These are phyloP conservation scores for Tragelaphus oryx DNA, from an alignment of 2,797 vertebrate species.

Conservation along the genomic window DNA sequence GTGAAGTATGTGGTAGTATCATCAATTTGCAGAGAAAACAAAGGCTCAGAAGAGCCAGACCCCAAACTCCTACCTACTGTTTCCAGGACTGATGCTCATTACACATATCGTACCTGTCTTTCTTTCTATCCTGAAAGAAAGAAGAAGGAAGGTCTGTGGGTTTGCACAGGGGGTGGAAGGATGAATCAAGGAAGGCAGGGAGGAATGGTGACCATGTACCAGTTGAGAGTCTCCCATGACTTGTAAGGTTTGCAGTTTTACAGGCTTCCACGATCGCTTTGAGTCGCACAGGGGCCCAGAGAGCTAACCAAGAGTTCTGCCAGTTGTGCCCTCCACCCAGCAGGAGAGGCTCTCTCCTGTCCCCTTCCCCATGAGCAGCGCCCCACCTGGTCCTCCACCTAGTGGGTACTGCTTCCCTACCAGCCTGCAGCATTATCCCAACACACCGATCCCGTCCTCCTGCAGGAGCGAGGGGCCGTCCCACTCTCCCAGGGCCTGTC, in stretches of 20 bases:
- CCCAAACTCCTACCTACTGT: background rate
- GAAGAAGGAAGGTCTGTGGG: background rate
- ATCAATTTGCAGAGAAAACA: background rate
- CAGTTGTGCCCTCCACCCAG: too few species aligned
- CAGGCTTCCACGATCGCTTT: background rate
- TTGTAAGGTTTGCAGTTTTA: background rate
- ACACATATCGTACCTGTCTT: background rate
- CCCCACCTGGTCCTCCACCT: background rate
- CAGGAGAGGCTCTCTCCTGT: background rate
- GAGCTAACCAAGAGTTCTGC: background rate
- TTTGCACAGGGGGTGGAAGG: background rate
- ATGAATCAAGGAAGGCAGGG: background rate
- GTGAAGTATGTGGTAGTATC: background rate
- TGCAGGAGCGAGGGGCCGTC: background rate
- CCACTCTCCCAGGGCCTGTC: background rate
- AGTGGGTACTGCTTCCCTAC: background rate
- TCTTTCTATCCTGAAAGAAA: background rate
- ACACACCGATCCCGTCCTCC: fast-evolving
- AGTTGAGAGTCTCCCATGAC: background rate
- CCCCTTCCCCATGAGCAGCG: background rate
- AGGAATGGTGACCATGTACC: fast-evolving
- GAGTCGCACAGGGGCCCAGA: background rate
- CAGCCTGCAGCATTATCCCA: background rate
- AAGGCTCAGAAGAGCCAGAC: background rate
- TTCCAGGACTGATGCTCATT: background rate